Conservation (phyloP, 1,140 invertebrate genomes). For the Papilio aristodemus region DNA sequence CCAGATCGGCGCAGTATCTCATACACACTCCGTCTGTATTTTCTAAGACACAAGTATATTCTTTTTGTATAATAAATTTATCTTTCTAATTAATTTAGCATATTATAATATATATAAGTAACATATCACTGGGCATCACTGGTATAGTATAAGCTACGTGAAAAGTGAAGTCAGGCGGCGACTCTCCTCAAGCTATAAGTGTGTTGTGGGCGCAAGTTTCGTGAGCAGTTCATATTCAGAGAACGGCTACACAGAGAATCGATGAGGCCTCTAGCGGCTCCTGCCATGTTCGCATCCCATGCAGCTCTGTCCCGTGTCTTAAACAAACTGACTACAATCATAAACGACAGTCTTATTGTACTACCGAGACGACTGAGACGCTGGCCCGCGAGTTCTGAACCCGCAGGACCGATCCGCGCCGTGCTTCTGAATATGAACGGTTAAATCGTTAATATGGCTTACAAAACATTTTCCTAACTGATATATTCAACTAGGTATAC, state of each 20-base stretch:
- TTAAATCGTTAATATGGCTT: neutral
- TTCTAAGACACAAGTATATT: neutral
- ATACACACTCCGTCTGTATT: neutral
- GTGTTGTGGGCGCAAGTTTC: neutral
- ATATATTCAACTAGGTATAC: neutral
- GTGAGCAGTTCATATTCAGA: neutral
- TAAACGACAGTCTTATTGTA: constrained; percentile 1
- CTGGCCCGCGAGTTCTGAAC: neutral
- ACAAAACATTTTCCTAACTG: neutral
- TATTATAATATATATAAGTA: neutral
- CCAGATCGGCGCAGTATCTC: neutral
- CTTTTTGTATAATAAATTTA: constrained; percentile 12
- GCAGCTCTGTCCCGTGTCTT: neutral
- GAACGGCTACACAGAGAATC: neutral
- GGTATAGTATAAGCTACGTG: neutral
- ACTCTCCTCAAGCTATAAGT: neutral
- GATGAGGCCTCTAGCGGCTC: neutral
- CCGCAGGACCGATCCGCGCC: neutral
- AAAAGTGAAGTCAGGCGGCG: neutral
- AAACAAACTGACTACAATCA: neutral
- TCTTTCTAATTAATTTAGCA: no score
- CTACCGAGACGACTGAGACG: neutral
- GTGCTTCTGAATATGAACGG: neutral
- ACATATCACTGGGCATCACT: constrained; percentile 4
- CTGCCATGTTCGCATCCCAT: no score